Evolutionary conservation across 2,113 vertebrate genomes (phyloP).

Genomic region (Fulica atra): DNA sequence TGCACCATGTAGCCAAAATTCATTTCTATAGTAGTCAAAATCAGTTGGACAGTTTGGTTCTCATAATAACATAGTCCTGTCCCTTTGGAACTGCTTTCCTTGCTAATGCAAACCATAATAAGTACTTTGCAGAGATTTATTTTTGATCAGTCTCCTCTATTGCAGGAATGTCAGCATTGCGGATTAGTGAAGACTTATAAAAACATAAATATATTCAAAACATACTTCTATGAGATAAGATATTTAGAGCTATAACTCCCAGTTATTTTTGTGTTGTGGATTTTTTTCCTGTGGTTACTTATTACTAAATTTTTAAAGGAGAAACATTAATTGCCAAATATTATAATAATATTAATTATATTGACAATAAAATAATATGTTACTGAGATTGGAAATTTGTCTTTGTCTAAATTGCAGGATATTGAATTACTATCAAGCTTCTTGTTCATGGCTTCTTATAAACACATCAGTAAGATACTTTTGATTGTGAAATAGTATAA

Average conservation of each 20-base stretch:
- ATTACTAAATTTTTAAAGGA: neutral
- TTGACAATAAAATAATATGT: neutral
- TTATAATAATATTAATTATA: neutral
- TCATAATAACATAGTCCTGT: neutral
- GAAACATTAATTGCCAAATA: neutral
- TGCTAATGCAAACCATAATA: neutral
- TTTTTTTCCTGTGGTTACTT: neutral
- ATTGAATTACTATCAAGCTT: neutral
- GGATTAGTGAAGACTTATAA: neutral
- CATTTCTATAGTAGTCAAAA: neutral
- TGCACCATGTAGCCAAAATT: rapidly evolving
- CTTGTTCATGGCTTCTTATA: neutral
- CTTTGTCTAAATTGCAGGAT: neutral
- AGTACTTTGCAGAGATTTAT: neutral
- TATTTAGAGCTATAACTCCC: neutral
- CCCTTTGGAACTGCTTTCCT: neutral
- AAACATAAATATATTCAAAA: constrained; percentile 33
- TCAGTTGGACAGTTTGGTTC: neutral
- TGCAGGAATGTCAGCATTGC: neutral
- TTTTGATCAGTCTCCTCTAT: neutral
- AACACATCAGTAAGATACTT: neutral
- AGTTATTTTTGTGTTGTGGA: neutral
- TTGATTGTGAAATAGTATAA: neutral
- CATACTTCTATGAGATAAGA: neutral
- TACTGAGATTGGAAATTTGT: neutral